phyloP scores from a whole-genome alignment of 2,113 vertebrate genomes.

The Xiphorhynchus elegans region DNA sequence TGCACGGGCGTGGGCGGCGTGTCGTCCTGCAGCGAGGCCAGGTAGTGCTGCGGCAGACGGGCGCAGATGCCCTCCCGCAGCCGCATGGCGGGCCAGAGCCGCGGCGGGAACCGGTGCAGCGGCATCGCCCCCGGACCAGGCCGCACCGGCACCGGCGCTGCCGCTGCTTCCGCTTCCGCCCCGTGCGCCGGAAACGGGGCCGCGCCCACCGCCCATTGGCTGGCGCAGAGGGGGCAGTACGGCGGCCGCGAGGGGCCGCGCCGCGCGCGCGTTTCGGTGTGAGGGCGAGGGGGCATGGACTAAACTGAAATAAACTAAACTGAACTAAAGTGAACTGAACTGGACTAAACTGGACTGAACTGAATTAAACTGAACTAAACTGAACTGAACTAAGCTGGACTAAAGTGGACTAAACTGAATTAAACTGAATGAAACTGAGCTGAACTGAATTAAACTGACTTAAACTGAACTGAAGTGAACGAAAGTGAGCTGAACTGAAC shows the following conservation, averaged over 20 bases:
- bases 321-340: no score
- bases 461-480: no score
- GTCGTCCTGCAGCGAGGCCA: slow-evolving; percentile 74
- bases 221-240: neutral
- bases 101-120: slow-evolving; percentile 81
- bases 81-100: slow-evolving; percentile 83
- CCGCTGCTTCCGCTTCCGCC: neutral
- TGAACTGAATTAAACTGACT: no score
- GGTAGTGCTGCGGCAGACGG: slow-evolving; percentile 87
- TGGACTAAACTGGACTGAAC: no score
- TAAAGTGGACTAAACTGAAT: no score
- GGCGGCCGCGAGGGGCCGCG: neutral
- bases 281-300: neutral
- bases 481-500: no score
- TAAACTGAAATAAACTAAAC: no score
- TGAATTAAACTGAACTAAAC: no score
- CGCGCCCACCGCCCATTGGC: neutral
- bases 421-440: no score
- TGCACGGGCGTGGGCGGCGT: slow-evolving; percentile 82
- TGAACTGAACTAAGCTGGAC: no score
- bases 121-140: slow-evolving; percentile 75
- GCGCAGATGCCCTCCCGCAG: slow-evolving; percentile 84
- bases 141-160: no score
- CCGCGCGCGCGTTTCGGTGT: neutral
- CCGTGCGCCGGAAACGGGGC: neutral